phyloP scores from a whole-genome alignment of 2,797 vertebrate species.

The Darevskia nairensis region DNA sequence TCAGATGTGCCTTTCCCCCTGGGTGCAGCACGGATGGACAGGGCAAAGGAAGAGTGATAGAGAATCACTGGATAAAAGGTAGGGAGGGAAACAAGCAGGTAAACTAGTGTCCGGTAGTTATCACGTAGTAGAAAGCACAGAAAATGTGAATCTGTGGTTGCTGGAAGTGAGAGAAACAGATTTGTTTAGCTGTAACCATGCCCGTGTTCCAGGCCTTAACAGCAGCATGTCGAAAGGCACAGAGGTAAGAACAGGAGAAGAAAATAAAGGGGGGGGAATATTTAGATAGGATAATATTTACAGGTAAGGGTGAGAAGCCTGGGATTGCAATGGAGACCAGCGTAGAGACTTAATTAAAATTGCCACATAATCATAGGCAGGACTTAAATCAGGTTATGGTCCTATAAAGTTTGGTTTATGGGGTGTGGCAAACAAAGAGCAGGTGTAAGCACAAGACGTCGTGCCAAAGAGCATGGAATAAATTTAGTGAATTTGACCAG shows the following conservation, averaged over 20 bases:
- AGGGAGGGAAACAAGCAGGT: too few relatives aligned
- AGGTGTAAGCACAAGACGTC: neutral
- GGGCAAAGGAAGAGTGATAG: neutral
- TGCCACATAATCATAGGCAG: neutral
- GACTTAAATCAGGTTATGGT: neutral
- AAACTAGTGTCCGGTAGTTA: neutral
- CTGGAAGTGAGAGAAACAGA: neutral
- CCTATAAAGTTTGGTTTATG: neutral
- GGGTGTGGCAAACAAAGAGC: neutral
- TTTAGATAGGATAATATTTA: neutral
- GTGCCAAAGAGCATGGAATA: neutral
- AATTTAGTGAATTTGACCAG: neutral
- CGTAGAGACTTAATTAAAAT: neutral
- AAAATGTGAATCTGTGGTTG: neutral
- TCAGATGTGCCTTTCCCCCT: too few relatives aligned
- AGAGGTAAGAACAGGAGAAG: neutral
- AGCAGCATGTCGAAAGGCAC: neutral
- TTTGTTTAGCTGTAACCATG: neutral
- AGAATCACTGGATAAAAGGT: neutral
- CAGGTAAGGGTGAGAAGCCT: neutral
- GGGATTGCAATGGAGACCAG: neutral
- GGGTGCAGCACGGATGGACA: too few relatives aligned
- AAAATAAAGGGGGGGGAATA: neutral
- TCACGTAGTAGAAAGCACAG: neutral
- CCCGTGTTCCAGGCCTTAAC: neutral